Conservation (phyloP, 2,113 vertebrate genomes). For the Ailurus styani region DNA sequence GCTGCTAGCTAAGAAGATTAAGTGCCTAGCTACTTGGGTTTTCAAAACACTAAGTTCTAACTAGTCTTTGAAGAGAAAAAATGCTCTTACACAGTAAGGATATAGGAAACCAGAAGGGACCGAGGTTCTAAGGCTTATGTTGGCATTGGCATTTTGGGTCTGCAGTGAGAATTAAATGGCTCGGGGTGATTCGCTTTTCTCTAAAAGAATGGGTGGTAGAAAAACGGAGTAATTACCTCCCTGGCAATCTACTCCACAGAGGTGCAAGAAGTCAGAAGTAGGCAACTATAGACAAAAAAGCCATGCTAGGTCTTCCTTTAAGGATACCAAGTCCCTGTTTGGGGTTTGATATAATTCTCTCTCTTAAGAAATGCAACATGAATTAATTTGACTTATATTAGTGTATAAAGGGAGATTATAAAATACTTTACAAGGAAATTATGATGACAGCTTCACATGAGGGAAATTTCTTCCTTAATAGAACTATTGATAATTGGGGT, state of each 20-base stretch:
- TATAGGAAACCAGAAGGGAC: background rate
- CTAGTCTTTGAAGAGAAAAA: constrained; percentile 35
- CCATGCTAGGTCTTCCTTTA: background rate
- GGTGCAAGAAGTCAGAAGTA: background rate
- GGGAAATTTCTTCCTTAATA: background rate
- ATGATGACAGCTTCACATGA: background rate
- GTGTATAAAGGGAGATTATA: background rate
- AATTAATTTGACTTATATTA: background rate
- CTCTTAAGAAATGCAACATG: background rate
- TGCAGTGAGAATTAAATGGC: constrained; percentile 12
- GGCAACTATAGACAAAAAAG: background rate
- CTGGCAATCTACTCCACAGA: background rate
- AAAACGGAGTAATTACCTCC: background rate
- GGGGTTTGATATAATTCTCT: background rate
- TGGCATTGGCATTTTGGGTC: background rate
- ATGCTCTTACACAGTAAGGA: background rate
- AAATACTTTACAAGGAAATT: background rate
- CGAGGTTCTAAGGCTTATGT: background rate
- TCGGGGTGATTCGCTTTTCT: constrained; percentile 24
- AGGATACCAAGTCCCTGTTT: background rate
- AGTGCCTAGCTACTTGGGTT: background rate
- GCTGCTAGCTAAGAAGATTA: constrained; percentile 63
- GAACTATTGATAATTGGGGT: background rate
- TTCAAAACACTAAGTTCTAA: constrained; percentile 32
- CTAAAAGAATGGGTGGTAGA: background rate